A percentile compares a stretch with the other conserved stretches of the same genome.
Evolutionary conservation across 2,888 invertebrate species (phyloP).

Genomic region (Enchytraeus crypticus): DNA sequence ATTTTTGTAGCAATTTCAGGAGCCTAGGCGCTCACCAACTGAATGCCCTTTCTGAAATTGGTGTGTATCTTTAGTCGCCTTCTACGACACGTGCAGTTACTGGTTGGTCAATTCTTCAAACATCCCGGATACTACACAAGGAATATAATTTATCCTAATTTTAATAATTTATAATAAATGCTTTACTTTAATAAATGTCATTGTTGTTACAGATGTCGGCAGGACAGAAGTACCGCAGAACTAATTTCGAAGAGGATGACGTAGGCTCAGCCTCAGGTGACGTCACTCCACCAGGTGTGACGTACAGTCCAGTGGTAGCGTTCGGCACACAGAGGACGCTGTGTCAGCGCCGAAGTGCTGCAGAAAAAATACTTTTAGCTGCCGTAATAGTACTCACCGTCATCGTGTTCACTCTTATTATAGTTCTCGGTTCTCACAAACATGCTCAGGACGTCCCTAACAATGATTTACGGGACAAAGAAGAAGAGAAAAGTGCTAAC

Average conservation of each 20-base stretch:
- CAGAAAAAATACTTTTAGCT: slow-evolving; percentile 33
- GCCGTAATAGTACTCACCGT: slow-evolving; percentile 32
- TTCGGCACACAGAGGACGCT: slow-evolving; percentile 37
- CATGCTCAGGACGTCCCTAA: neutral
- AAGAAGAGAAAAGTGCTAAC: too few species aligned
- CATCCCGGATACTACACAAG: too few species aligned
- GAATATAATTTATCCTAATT: too few species aligned
- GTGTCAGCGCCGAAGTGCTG: slow-evolving; percentile 35
- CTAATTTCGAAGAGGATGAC: slow-evolving; percentile 48
- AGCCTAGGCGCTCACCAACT: too few species aligned
- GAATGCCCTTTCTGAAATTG: too few species aligned
- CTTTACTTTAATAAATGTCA: too few species aligned
- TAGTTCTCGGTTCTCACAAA: neutral
- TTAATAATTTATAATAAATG: too few species aligned
- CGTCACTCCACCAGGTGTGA: slow-evolving; percentile 32
- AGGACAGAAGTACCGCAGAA: slow-evolving; percentile 44
- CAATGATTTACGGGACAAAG: too few species aligned
- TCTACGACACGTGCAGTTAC: too few species aligned
- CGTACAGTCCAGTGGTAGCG: slow-evolving; percentile 34
- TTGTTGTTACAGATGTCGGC: slow-evolving; percentile 46
- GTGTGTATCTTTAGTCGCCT: too few species aligned
- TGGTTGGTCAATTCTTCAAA: too few species aligned
- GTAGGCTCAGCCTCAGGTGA: slow-evolving; percentile 35
- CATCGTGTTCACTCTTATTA: slow-evolving; percentile 24
- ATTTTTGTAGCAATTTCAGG: too few species aligned